Evolutionary conservation across 2,797 vertebrate genomes (phyloP), one percentile per base, ranked within the genome.

Genomic region (Amblyraja radiata): DNA sequence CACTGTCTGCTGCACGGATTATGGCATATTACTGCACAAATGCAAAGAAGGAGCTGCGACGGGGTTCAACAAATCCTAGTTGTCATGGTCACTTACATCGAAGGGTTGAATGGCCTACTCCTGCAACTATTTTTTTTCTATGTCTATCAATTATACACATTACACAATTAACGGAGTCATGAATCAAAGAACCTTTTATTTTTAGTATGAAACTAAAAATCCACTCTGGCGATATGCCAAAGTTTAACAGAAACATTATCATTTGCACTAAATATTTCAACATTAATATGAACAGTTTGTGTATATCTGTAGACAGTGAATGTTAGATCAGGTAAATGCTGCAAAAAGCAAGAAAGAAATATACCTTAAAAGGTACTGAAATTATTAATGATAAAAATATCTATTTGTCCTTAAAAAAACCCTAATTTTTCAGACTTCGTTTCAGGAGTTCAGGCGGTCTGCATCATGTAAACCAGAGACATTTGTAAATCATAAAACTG

Each of bases 281-380:
- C 84, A 88, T 63, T n/a, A 36, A 88, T n/a, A 36, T 88, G n/a
- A 65, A 88, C 84, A 16, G 65, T 25, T n/a, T 25, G 11, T 65
- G 84, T 61, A 6, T 11, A 36, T 88, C 84, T 88, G 61, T 61
- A 88, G 61, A 88, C 61, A 86, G 58, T 88, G 84, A 88, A 65
- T 18, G 16, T 88, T 65, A 93, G 61, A 94, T 94, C 95, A 95
- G 94, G 91, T 9, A 93, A 95, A 94, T 94, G 94, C 96, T 95
- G 94, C 94, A 94, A 93, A 39, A 81, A 73, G 18, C n/a, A 16
- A 68, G n/a, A 68, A 16, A 32, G 61, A 65, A 88, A 86, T 84
- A 88, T 63, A 86, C 18, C n/a, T 65, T 32, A 21, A 73, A 68
- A 84, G 81, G 13, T 65, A 88, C 16, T 88, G 32, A 79, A 88